Evolutionary conservation across 2,113 vertebrate genomes (phyloP), one percentile per base, ranked within the genome.

Genomic region (Phalacrocorax carbo): DNA sequence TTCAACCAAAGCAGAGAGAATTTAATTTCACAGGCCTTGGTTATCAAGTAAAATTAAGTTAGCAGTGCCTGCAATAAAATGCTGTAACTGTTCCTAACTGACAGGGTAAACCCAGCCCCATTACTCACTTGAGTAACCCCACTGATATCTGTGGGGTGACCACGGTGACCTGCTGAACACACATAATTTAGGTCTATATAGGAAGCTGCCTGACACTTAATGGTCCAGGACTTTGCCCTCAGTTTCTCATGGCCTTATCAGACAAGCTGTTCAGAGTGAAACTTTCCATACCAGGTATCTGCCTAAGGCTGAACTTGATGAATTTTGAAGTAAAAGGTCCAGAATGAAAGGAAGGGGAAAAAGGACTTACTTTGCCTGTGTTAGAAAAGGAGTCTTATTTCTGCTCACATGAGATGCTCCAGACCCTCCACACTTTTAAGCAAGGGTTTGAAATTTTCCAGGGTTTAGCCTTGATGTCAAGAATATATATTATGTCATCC

Each of bases 1-100:
- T 82, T 81, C 88, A 91, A 38, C 34, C 2, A 7, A 91, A 83
- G 79, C 88, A 86, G 38, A 69, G 69, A 91, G n/a, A 95, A 96
- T 95, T 82, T 96, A 88, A 96, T 96, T 96, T 97, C 94, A 94
- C 83, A 97, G 84, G 48, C 66, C 80, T 87, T 82, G 62, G 27
- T 87, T 92, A 91, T 86, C 49, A 73, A 90, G 72, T 5, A 36
- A 88, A 97, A 95, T 76, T 23, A 94, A 73, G 62, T 65, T 64
- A 89, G 61, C n/a, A 65, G 52, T 52, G 81, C 36, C 42, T 94
- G 82, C 86, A 93, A 20, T 94, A 81, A 70, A 93, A 65, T 66
- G 58, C 44, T 48, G 34, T 58, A 82, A 40, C 49, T 9, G 3
- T 72, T 90, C 38, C 82, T 96, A 84, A 70, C 54, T 61, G 77